Evolutionary conservation across 2,888 invertebrate genomes (phyloP).

Genomic region (Pseudeuparius sepicola): DNA sequence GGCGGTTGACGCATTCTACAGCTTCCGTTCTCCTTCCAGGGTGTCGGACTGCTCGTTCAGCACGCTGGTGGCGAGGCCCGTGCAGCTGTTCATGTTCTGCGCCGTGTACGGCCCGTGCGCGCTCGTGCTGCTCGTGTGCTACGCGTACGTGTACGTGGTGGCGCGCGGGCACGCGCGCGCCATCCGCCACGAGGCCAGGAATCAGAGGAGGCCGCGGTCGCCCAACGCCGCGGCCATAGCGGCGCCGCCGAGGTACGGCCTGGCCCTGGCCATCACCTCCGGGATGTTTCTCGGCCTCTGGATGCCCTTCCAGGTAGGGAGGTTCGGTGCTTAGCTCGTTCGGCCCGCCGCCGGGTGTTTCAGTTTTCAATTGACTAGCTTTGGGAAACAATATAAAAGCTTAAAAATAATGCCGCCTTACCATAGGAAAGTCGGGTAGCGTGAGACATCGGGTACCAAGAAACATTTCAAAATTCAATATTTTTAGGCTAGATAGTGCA

Average conservation of each 20-base stretch:
- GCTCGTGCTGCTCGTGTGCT: conserved; percentile 47
- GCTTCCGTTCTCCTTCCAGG: no score
- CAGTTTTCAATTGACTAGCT: no score
- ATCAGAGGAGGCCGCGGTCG: conserved; percentile 28
- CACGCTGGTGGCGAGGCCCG: conserved; percentile 42
- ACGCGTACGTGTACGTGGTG: conserved; percentile 52
- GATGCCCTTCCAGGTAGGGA: conserved; percentile 50
- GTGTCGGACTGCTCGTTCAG: conserved; percentile 44
- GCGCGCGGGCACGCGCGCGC: conserved; percentile 53
- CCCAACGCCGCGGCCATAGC: conserved; percentile 22
- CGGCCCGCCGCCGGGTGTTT: no score
- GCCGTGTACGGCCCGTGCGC: conserved; percentile 53
- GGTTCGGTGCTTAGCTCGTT: no score
- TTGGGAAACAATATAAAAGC: no score
- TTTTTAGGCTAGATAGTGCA: no score
- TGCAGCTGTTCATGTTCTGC: conserved; percentile 47
- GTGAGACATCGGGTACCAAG: no score
- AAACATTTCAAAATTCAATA: no score
- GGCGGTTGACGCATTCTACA: no score
- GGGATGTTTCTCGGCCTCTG: conserved; percentile 51
- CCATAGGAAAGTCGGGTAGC: no score
- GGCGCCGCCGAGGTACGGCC: conserved; percentile 46
- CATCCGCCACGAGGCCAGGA: conserved; percentile 48
- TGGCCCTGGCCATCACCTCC: conserved; percentile 52
- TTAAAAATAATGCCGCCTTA: no score